These are phyloP conservation scores for Cyrtodaria siliqua DNA, from an alignment of 2,888 invertebrate species.

Conservation along the genomic window DNA sequence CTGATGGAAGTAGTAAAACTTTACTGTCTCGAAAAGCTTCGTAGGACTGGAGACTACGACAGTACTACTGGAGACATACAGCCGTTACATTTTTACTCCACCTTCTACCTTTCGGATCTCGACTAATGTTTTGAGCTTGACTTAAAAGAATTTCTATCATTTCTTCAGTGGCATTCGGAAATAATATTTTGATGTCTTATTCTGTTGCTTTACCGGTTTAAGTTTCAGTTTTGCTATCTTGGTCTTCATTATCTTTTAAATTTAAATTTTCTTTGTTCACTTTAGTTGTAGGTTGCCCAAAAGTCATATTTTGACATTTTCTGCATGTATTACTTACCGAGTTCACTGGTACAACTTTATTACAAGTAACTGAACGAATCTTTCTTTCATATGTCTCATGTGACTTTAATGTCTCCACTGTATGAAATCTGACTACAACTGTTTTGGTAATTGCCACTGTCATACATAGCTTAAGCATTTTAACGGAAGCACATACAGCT, in stretches of 20 bases:
- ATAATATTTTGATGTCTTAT: conserved; percentile 17
- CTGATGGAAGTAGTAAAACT: conserved; percentile 30
- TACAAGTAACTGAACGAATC: conserved; percentile 1
- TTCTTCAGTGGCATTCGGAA: conserved; percentile 31
- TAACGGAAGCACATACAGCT: conserved; percentile 19
- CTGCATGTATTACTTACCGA: conserved; percentile 2
- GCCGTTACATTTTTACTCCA: conserved; percentile 32
- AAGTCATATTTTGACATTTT: too few species aligned
- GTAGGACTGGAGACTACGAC: conserved; percentile 35
- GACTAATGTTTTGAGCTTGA: conserved; percentile 36
- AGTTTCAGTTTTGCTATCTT: too few species aligned
- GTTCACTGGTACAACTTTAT: conserved; percentile 2
- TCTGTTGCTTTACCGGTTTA: conserved; percentile 8
- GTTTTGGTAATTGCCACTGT: conserved; percentile 26
- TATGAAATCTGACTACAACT: conserved; percentile 39
- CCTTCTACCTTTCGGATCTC: conserved; percentile 30
- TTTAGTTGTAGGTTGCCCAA: too few species aligned
- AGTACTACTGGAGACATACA: conserved; percentile 37
- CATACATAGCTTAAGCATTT: conserved; percentile 27
- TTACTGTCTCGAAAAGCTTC: conserved; percentile 18
- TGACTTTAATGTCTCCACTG: conserved; percentile 19
- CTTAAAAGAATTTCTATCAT: conserved; percentile 42
- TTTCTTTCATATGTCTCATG: conserved; percentile 3
- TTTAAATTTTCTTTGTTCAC: too few species aligned
- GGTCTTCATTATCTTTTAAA: too few species aligned